These are phyloP conservation scores for Pocillopora grandis DNA, from an alignment of 92 coral and sea anemone genomes.

Conservation along the genomic window DNA sequence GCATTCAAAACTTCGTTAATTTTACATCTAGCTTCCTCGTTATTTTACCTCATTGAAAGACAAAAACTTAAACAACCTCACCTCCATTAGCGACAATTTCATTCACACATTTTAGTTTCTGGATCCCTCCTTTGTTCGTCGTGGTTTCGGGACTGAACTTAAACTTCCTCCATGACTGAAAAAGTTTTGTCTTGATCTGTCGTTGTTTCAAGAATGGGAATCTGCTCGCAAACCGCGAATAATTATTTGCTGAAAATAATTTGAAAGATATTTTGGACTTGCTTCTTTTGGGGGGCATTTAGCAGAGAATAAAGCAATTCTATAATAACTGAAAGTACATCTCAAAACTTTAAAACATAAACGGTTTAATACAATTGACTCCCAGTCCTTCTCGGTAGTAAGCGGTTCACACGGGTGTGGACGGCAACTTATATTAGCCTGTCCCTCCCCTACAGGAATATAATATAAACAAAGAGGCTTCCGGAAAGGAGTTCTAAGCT, in stretches of 20 bases:
- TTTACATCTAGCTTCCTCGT: too few species aligned
- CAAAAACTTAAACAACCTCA: neutral
- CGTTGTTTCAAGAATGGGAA: constrained; percentile 77
- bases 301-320: neutral
- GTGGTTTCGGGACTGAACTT: neutral
- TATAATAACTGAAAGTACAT: constrained; percentile 7
- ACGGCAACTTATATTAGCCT: too few species aligned
- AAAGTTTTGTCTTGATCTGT: constrained; percentile 83
- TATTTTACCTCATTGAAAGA: neutral
- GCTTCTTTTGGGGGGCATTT: constrained; percentile 32
- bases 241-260: constrained; percentile 56
- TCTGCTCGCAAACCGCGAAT: constrained; percentile 62
- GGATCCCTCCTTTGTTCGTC: neutral
- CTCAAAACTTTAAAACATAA: neutral
- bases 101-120: neutral
- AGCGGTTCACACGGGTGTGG: too few species aligned
- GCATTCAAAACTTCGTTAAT: too few species aligned
- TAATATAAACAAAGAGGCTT: too few species aligned
- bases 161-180: constrained; percentile 64
- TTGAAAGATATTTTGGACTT: constrained; percentile 51
- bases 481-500: too few species aligned
- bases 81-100: constrained; percentile 7
- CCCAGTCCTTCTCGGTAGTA: too few species aligned
- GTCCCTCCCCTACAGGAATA: too few species aligned
- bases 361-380: too few species aligned